These are phyloP conservation scores for Perccottus glenii DNA, from an alignment of 2,113 vertebrate species.

Conservation along the genomic window DNA sequence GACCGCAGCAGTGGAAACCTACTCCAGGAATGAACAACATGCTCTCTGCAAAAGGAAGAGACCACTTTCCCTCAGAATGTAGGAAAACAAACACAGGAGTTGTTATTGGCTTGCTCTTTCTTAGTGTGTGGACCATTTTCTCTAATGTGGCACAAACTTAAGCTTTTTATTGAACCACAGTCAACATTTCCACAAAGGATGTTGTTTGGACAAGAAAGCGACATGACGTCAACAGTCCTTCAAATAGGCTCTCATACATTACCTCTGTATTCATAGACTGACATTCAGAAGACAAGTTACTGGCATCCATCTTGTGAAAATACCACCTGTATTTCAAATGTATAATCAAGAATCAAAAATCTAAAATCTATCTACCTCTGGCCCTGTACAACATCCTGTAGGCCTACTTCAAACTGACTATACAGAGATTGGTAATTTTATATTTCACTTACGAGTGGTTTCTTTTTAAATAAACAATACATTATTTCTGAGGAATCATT, in stretches of 20 bases:
- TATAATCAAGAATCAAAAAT: no score
- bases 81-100: conserved; percentile 6
- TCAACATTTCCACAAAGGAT: conserved; percentile 32
- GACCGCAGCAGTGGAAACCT: conserved; percentile 18
- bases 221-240: conserved; percentile 16
- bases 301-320: no score
- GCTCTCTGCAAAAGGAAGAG: neutral
- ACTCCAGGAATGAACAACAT: neutral
- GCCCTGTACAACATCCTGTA: no score
- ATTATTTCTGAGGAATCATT: no score
- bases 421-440: no score
- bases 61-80: conserved; percentile 9
- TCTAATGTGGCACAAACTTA: conserved; percentile 2
- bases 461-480: no score
- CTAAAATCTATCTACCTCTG: no score
- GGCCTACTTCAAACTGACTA: no score
- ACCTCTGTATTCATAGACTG: neutral
- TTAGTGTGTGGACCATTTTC: conserved; percentile 14
- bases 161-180: conserved; percentile 8
- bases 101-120: conserved; percentile 16
- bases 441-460: no score
- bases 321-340: no score
- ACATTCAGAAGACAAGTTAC: neutral
- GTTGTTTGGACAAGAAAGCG: conserved; percentile 5
- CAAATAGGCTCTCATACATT: neutral